Evolutionary conservation across 2,797 vertebrate genomes (phyloP).

Genomic region (Lepilemur septentrionalis): DNA sequence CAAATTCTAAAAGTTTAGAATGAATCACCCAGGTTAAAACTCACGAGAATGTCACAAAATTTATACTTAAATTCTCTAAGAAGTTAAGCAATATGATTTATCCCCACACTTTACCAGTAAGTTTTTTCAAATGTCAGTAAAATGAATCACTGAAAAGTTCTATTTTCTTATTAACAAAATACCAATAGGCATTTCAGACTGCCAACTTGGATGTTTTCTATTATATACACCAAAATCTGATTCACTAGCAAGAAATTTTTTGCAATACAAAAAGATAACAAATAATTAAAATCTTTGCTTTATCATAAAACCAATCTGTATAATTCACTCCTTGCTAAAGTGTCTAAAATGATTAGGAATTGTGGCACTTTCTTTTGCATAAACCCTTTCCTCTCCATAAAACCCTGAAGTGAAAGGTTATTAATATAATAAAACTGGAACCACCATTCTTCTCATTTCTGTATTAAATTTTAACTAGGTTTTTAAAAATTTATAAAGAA

Average conservation of each 20-base stretch:
- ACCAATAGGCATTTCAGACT: conserved; percentile 46
- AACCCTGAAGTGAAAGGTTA: conserved; percentile 70
- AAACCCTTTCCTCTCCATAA: conserved; percentile 71
- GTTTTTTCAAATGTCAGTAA: conserved; percentile 8
- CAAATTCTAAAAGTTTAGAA: conserved; percentile 39
- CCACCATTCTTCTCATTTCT: conserved; percentile 48
- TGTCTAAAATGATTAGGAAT: conserved; percentile 54
- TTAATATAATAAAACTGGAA: conserved; percentile 36
- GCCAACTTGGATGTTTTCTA: conserved; percentile 14
- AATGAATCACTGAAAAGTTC: background rate
- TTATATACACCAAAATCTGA: background rate
- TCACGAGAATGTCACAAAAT: conserved; percentile 47
- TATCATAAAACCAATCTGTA: conserved; percentile 62
- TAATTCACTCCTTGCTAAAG: conserved; percentile 38
- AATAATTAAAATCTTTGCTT: conserved; percentile 67
- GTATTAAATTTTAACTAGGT: background rate
- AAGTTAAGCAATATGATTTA: conserved; percentile 26
- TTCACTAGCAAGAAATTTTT: conserved; percentile 4
- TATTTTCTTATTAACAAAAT: conserved; percentile 66
- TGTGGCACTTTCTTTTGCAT: conserved; percentile 48
- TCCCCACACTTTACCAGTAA: conserved; percentile 10
- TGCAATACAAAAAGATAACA: conserved; percentile 75
- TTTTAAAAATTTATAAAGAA: conserved; percentile 66
- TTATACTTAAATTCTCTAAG: conserved; percentile 36
- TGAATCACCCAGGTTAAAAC: conserved; percentile 33